A percentile compares a stretch with the other conserved stretches of the same genome.
Conservation (phyloP, 2,888 invertebrate species). For the Amphimallon solstitiale region DNA sequence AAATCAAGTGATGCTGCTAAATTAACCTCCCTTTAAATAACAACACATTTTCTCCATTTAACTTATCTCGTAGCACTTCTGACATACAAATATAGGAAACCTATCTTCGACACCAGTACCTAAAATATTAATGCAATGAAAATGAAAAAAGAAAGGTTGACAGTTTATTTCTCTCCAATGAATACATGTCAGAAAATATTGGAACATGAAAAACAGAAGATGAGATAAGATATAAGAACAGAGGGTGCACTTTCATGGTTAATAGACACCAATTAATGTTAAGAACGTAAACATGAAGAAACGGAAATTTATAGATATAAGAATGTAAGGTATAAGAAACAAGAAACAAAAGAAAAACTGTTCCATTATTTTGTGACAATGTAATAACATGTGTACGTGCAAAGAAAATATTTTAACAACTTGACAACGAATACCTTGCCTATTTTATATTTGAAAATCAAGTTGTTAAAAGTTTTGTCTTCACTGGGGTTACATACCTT, state of each 20-base stretch:
- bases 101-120: too few species aligned
- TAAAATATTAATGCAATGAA: too few species aligned
- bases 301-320: neutral
- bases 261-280: slow-evolving; percentile 11
- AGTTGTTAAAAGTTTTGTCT: neutral
- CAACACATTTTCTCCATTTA: too few species aligned
- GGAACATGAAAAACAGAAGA: neutral
- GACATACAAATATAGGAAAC: too few species aligned
- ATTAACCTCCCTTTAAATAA: too few species aligned
- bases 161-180: too few species aligned
- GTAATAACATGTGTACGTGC: neutral
- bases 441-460: neutral
- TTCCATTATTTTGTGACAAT: slow-evolving; percentile 27
- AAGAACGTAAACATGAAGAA: neutral
- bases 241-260: slow-evolving; percentile 13
- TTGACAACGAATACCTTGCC: neutral
- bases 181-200: slow-evolving; percentile 20
- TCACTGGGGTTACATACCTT: slow-evolving; percentile 19
- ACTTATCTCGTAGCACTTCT: too few species aligned
- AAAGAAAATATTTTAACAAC: neutral
- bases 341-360: neutral
- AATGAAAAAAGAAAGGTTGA: too few species aligned
- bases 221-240: neutral
- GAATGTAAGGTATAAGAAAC: slow-evolving; percentile 8
- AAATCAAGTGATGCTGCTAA: too few species aligned